Evolutionary conservation across 2,113 vertebrate genomes (phyloP), one percentile per base, ranked within the genome.

Genomic region (Polypterus bichir): DNA sequence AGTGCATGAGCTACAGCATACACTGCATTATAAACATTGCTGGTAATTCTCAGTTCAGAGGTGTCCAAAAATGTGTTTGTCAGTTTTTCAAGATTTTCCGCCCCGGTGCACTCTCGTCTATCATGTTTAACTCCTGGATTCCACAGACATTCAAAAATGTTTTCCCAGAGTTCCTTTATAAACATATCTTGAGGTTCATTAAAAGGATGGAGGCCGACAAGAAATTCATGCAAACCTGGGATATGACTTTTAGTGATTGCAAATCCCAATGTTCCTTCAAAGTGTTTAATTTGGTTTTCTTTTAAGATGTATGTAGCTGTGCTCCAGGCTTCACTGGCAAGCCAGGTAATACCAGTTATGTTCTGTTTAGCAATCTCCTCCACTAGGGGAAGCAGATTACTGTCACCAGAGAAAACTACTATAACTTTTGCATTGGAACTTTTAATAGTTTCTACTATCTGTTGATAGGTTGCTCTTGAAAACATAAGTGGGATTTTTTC

Each of bases 1-100:
- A 79, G 66, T 1, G 76, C 76, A 27, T 79, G 66, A 27, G 76
- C 78, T 44, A 76, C 74, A 1, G 76, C 66, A n/a, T 76, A 75
- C n/a, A 79, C 70, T 5, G 76, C 76, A 49, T 77, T 79, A 64
- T 79, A 68, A 48, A 77, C 52, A 6, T 78, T 78, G 56, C 74
- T 76, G 2, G 78, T 70, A 9, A 76, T 65, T 47, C 76, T 68
- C 49, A 78, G 76, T 63, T 80, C 71, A 4, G 64, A 71, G 9
- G 73, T 70, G 57, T 78, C 72, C 5, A 76, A 77, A 57, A 75
- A 77, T 45, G 73, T 72, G n/a, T 65, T 73, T 48, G 71, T 64
- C 27, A 69, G 65, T 48, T 71, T 68, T 49, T 53, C 46, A 8
- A 79, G 51, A 3, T 60, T 66, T 57, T 80, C 78, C n/a, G 54